Evolutionary conservation across 64 coral and sea anemone genomes (phyloP), one percentile per base, ranked within the genome.

Genomic region (Montipora sp.): DNA sequence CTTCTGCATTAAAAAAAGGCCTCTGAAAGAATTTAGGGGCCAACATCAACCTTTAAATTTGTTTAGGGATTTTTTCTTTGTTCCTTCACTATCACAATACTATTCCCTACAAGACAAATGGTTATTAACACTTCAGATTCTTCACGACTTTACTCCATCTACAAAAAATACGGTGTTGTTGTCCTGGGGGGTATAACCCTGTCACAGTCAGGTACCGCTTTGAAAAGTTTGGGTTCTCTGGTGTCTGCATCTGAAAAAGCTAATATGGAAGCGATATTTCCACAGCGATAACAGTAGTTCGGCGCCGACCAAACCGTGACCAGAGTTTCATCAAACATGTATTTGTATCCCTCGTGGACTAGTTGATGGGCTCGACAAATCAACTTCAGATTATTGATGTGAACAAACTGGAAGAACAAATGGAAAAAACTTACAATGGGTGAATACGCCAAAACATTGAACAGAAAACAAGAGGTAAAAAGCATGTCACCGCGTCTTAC

Each of bases 231-330:
- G 46, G 98, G 94, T 51, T 99, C 98, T 57, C 94, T 87, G 16
- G 84, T 99, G 77, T 99, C 94, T 0, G 92, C 94, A 75, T 99
- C 98, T 59, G 98, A 87, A 83, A 99, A 99, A 11, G 98, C 94
- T 65, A 99, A 73, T 66, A 99, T 99, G 12, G 98, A 99, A 47
- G 98, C 98, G 51, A 99, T 99, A 51, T 99, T 99, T 65, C 98
- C 98, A 81, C 98, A 99, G 59, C 98, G 91, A 70, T 99, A 99
- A 81, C 98, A 99, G 60, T 99, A 99, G 66, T 99, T 99, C 5
- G 98, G 98, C 15, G 98, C 98, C 12, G 98, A 99, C 98, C 98
- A 99, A 11, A 99, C 98, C 3, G 98, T 99, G 18, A 99, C 98
- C 5, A 99, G 80, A 51, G 95, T 99, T 86, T 99, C 98, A 3